Percentiles rank a stretch among this genome's conserved stretches.
phyloP scores from a whole-genome alignment of 2,113 vertebrate species.

The Sinocyclocheilus grahami region DNA sequence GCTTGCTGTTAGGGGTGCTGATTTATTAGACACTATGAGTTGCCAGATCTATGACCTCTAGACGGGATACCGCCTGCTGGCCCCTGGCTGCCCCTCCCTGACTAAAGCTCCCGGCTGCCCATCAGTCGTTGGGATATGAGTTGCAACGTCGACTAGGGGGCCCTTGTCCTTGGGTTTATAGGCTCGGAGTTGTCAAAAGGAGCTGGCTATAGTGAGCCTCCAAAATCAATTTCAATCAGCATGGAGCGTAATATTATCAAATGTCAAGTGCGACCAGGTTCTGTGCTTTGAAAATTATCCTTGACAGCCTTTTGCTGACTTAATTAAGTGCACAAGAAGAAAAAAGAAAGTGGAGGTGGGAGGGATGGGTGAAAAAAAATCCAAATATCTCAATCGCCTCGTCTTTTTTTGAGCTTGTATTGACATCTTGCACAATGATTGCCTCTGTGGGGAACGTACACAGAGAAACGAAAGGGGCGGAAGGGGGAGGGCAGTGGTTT shows the following conservation, averaged over 20 bases:
- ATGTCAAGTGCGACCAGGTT: constrained; percentile 92
- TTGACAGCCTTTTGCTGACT: constrained; percentile 98
- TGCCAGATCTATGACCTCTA: constrained; percentile 76
- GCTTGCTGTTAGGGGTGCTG: constrained; percentile 59
- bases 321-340: constrained; percentile 95
- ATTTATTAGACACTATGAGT: constrained; percentile 75
- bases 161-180: constrained; percentile 86
- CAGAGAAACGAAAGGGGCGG: constrained; percentile 14
- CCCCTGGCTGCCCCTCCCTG: constrained; percentile 55
- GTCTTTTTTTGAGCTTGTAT: constrained; percentile 86
- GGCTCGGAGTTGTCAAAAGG: constrained; percentile 86
- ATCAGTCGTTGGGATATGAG: constrained; percentile 81
- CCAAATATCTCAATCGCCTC: constrained; percentile 88
- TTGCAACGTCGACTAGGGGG: constrained; percentile 72
- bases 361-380: constrained; percentile 63
- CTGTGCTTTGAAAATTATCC: constrained; percentile 95
- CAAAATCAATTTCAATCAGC: constrained; percentile 99
- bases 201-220: constrained; percentile 69
- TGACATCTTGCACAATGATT: constrained; percentile 92
- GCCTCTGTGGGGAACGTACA: constrained; percentile 78
- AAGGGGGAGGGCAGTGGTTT: constrained; percentile 35
- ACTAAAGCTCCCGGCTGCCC: constrained; percentile 67
- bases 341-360: constrained; percentile 54
- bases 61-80: constrained; percentile 62
- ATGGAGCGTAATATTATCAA: constrained; percentile 99